A percentile compares a stretch with the other conserved stretches of the same genome.
Evolutionary conservation across 2,113 vertebrate species (phyloP).

Genomic region (Emberiza fucata): DNA sequence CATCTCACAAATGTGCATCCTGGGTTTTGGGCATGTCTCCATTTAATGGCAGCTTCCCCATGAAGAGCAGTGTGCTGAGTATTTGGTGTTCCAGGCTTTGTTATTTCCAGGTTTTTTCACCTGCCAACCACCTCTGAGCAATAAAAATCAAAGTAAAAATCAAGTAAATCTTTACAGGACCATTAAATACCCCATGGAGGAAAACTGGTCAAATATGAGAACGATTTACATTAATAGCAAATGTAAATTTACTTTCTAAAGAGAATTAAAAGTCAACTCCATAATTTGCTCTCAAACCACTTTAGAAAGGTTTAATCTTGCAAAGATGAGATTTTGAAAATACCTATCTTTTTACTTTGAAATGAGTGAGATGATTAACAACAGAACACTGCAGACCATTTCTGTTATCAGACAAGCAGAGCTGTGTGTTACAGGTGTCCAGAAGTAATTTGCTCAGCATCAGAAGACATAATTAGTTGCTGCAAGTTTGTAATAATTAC

Average conservation of each 20-base stretch:
- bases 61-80: neutral
- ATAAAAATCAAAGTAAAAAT: neutral
- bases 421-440: neutral
- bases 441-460: neutral
- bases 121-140: neutral
- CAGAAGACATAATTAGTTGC: neutral
- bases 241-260: constrained; percentile 33
- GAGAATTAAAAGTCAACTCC: neutral
- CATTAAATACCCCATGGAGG: neutral
- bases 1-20: neutral
- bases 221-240: neutral
- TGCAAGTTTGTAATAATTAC: neutral
- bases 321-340: neutral
- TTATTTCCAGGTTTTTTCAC: neutral
- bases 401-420: neutral
- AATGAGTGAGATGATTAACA: neutral
- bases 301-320: neutral
- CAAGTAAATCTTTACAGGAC: neutral
- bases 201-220: neutral
- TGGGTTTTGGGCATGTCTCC: neutral
- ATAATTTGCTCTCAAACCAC: constrained; percentile 21
- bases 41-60: neutral
- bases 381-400: neutral
- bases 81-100: neutral
- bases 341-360: neutral